phyloP scores from a whole-genome alignment of 2,888 invertebrate species.

The Amphipoea lucens region DNA sequence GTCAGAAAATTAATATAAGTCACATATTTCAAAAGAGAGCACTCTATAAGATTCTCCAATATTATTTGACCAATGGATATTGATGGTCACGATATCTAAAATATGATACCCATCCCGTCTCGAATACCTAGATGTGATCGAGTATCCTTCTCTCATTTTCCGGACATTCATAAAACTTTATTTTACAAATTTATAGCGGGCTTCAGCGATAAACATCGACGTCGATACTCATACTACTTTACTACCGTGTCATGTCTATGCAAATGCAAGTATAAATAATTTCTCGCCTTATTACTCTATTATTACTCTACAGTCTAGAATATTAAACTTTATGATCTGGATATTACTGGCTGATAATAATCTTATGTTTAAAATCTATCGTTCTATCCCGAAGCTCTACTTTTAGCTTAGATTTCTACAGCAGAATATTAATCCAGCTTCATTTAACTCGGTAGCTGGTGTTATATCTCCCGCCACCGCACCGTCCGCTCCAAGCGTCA shows the following conservation, averaged over 20 bases:
- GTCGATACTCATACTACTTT: constrained; percentile 52
- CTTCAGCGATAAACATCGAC: constrained; percentile 56
- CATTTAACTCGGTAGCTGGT: constrained; percentile 35
- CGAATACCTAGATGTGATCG: constrained; percentile 30
- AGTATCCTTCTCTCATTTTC: constrained; percentile 34
- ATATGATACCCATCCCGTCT: constrained; percentile 19
- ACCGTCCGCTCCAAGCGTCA: constrained; percentile 37
- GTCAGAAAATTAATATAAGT: not conserved
- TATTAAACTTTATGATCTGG: constrained; percentile 55
- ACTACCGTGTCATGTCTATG: constrained; percentile 53
- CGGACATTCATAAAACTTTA: constrained; percentile 58
- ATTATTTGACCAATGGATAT: constrained; percentile 27
- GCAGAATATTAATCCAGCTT: constrained; percentile 38
- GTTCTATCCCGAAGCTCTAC: constrained; percentile 8
- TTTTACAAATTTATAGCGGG: constrained; percentile 60
- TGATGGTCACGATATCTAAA: constrained; percentile 15
- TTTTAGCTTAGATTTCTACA: constrained; percentile 24
- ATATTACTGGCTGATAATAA: constrained; percentile 41
- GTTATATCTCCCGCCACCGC: constrained; percentile 27
- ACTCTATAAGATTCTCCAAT: not conserved
- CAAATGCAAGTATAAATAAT: constrained; percentile 53
- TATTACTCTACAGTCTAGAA: constrained; percentile 50
- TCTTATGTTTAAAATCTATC: constrained; percentile 32
- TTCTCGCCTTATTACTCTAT: constrained; percentile 53
- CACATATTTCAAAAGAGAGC: not conserved